Percentiles rank a stretch among this genome's conserved stretches.
These are phyloP conservation scores for Apostichopus parvimensis DNA, from an alignment of 35 echinoderm and acorn worm genomes.

Conservation along the genomic window DNA sequence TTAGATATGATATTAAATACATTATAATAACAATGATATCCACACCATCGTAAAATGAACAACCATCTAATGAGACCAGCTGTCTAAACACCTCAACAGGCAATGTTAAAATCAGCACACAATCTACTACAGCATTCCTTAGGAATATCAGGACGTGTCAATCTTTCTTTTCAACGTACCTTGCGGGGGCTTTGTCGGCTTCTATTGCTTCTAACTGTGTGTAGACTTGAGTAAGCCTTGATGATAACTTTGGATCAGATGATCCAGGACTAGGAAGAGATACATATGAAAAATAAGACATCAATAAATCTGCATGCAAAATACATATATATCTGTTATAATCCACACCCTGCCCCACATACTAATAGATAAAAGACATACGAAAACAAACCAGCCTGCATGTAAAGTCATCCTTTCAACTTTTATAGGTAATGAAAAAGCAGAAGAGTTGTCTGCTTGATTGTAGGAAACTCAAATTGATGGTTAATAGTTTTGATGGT, in stretches of 20 bases:
- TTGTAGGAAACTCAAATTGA: too few species aligned
- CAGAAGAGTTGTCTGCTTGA: too few species aligned
- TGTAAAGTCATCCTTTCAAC: too few species aligned
- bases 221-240: constrained; percentile 76
- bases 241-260: constrained; percentile 66
- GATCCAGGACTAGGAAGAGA: constrained; percentile 68
- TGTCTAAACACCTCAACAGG: neutral
- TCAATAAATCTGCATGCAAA: neutral
- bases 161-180: constrained; percentile 55
- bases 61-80: neutral
- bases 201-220: constrained; percentile 88
- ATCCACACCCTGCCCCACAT: too few species aligned
- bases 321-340: too few species aligned
- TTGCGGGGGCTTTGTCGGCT: constrained; percentile 94
- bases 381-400: too few species aligned
- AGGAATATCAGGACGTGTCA: neutral
- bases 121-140: neutral
- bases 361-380: too few species aligned
- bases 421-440: too few species aligned
- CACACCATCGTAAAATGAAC: neutral
- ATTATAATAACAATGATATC: too few species aligned
- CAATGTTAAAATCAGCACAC: neutral
- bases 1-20: too few species aligned
- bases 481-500: too few species aligned
- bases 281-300: neutral